These are phyloP conservation scores for Thereuonema tuberculata DNA, from an alignment of 1,140 invertebrate genomes.

Conservation along the genomic window DNA sequence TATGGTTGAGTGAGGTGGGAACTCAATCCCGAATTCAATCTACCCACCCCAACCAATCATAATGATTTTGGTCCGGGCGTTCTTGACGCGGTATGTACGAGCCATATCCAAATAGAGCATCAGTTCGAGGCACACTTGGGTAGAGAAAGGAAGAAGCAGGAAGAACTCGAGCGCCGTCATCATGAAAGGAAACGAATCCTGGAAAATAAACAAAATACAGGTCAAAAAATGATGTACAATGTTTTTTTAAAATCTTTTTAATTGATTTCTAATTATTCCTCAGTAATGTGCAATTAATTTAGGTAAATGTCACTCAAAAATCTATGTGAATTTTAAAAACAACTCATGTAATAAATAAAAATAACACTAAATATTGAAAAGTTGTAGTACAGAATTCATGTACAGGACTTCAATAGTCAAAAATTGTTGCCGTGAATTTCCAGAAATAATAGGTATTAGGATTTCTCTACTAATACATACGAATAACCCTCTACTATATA, in stretches of 20 bases:
- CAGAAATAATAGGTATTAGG: too few relatives aligned
- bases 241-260: neutral
- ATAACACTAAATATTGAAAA: neutral
- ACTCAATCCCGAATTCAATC: too few relatives aligned
- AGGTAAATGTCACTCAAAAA: neutral
- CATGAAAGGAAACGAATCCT: constrained; percentile 8
- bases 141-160: constrained; percentile 4
- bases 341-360: neutral
- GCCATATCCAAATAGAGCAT: constrained; percentile 9
- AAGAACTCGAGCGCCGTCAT: constrained; percentile 7
- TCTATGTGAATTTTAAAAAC: neutral
- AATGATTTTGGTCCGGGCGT: constrained; percentile 5
- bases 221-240: neutral
- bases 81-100: neutral
- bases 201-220: neutral
- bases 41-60: constrained; percentile 10
- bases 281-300: neutral
- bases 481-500: too few relatives aligned
- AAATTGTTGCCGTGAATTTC: too few relatives aligned
- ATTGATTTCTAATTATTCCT: neutral
- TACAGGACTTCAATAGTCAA: too few relatives aligned
- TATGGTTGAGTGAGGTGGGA: too few relatives aligned
- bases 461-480: too few relatives aligned
- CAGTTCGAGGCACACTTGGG: constrained; percentile 9
- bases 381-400: too few relatives aligned